Conservation (phyloP, 2,888 invertebrate genomes). For the Cheilosia vulpina region DNA sequence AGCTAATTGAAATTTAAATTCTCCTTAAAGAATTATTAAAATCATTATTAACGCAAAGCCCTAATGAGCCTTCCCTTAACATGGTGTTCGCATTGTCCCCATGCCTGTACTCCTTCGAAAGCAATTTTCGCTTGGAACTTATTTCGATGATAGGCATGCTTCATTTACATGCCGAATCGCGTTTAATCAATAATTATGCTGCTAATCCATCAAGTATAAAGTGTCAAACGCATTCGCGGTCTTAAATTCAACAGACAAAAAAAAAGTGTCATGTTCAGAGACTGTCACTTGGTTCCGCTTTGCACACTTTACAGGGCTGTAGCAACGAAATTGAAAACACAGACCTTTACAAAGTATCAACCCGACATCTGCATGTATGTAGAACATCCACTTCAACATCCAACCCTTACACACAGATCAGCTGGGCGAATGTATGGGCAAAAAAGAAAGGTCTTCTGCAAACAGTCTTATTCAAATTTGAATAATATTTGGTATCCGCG, state of each 20-base stretch:
- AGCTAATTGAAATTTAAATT: constrained; percentile 42
- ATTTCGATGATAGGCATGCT: constrained; percentile 24
- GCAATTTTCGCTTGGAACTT: constrained; percentile 1
- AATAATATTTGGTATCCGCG: constrained; percentile 50
- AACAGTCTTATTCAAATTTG: constrained; percentile 61
- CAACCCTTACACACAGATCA: constrained; percentile 60
- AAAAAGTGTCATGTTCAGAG: constrained; percentile 51
- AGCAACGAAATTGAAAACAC: constrained; percentile 30
- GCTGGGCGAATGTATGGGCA: constrained; percentile 46
- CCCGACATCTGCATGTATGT: constrained; percentile 61
- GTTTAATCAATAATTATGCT: constrained; percentile 82
- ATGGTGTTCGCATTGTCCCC: constrained; percentile 43
- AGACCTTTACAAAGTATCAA: constrained; percentile 11
- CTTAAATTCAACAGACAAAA: constrained; percentile 16
- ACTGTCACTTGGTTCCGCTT: constrained; percentile 62
- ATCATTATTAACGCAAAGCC: constrained; percentile 13
- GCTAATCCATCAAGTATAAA: constrained; percentile 83
- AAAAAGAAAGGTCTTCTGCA: constrained; percentile 41
- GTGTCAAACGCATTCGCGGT: constrained; percentile 83
- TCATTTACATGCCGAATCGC: constrained; percentile 79
- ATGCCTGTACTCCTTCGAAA: background rate
- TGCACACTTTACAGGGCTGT: constrained; percentile 37
- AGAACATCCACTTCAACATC: constrained; percentile 55
- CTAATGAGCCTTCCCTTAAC: constrained; percentile 36
- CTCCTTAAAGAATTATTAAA: background rate